Evolutionary conservation across 2,113 vertebrate genomes (phyloP).

Genomic region (Oncorhynchus clarkii): DNA sequence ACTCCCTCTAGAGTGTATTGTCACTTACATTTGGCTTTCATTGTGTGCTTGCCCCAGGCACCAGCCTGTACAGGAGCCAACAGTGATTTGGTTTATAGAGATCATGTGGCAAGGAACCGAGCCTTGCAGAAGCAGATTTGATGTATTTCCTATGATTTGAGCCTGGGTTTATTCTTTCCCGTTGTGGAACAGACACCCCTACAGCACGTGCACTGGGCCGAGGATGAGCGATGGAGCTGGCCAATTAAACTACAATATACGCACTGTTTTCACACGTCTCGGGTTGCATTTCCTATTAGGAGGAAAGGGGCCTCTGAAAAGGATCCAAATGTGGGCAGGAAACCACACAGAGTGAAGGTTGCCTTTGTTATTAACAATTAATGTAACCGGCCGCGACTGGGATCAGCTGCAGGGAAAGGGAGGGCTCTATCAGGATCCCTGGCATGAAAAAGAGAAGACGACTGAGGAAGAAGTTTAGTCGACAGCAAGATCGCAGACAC

Average conservation of each 20-base stretch:
- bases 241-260: constrained; percentile 83
- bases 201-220: constrained; percentile 75
- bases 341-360: constrained; percentile 83
- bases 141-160: constrained; percentile 90
- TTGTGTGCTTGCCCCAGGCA: constrained; percentile 81
- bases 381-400: constrained; percentile 70
- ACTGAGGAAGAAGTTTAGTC: constrained; percentile 6
- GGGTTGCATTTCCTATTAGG: constrained; percentile 82
- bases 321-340: constrained; percentile 80
- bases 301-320: constrained; percentile 73
- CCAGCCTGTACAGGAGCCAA: constrained; percentile 81
- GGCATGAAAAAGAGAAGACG: background rate
- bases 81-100: constrained; percentile 90
- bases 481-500: background rate
- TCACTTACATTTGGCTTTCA: constrained; percentile 89
- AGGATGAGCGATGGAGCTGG: constrained; percentile 70
- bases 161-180: constrained; percentile 87
- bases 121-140: constrained; percentile 86
- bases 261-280: constrained; percentile 84
- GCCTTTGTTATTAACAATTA: constrained; percentile 88
- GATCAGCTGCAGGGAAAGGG: constrained; percentile 35
- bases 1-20: constrained; percentile 76
- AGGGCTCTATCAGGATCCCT: background rate
- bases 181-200: constrained; percentile 83
- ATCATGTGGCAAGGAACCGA: constrained; percentile 88